Evolutionary conservation across 2,113 vertebrate genomes (phyloP), one percentile per base, ranked within the genome.

Genomic region (Cricetomys ansorgei): DNA sequence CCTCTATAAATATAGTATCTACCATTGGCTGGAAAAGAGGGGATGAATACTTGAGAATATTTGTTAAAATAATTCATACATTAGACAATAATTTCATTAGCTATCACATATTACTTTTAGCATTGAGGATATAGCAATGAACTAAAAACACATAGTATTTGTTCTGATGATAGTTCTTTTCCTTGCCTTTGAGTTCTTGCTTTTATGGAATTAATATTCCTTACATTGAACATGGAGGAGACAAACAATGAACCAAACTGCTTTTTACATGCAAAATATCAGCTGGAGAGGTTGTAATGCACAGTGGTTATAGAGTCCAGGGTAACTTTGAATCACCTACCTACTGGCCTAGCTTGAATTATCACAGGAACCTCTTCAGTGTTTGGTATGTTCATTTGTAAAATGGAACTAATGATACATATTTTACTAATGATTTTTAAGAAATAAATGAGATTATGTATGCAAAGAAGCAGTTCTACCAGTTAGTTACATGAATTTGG

Each of bases 361-460:
- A 76, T 88, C 40, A 80, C 77, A 50, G 76, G 83, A 79, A 57
- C 43, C 4, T 70, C 37, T 90, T 23, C 27, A 72, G 37, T 50
- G 17, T 73, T 95, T 95, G 21, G 21, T 45, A 70, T 92, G 7
- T 31, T 95, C 6, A 45, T 84, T 81, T 96, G 55, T 77, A 93
- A 94, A 80, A 17, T 84, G 11, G 15, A 48, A 7, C 83, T 75
- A 83, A 86, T 83, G 75, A 76, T 73, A 64, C 2, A n/a, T 55
- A 73, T 15, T 50, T 1, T 70, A 17, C 43, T 92, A 77, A 15
- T 8, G 0, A 64, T 64, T 95, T 88, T 94, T 23, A 88, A 77
- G 45, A 95, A 91, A 57, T 85, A 89, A 95, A 89, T 55, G 27
- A 88, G 67, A 93, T 73, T 81, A 86, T 59, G 7, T 73, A 40